These are phyloP conservation scores for Arvicanthis niloticus DNA, from an alignment of 2,113 vertebrate genomes.

Conservation along the genomic window DNA sequence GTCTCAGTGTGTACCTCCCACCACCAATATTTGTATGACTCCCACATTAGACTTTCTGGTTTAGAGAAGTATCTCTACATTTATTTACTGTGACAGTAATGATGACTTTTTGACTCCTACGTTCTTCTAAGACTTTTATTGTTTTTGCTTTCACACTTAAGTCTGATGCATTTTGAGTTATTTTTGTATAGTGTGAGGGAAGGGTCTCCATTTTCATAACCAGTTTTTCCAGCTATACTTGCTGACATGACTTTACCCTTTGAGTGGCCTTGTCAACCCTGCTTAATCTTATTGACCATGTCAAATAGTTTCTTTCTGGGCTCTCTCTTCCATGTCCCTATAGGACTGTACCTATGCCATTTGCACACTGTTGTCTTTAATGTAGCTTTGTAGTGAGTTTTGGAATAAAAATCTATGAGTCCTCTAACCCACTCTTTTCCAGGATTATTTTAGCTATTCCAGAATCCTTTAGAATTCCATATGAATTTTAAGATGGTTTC, in stretches of 20 bases:
- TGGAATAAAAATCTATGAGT: conserved; percentile 3
- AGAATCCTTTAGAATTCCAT: conserved; percentile 1
- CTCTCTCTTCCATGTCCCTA: not conserved
- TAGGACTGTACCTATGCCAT: not conserved
- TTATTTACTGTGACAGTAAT: not conserved
- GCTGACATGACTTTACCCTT: not conserved
- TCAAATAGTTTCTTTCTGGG: not conserved
- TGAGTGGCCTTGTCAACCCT: not conserved
- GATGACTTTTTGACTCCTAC: not conserved
- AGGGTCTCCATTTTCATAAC: not conserved
- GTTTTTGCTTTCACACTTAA: not conserved
- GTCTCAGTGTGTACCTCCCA: not conserved
- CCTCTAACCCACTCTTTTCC: not conserved
- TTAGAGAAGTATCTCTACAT: not conserved
- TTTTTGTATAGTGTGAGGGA: not conserved
- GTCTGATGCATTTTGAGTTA: not conserved
- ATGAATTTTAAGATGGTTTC: conserved; percentile 4
- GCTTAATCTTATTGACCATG: conserved; percentile 27
- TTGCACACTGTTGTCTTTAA: not conserved
- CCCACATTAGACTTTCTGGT: not conserved
- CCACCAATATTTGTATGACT: not conserved
- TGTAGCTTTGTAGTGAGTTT: conserved; percentile 44
- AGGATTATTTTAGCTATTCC: conserved; percentile 33
- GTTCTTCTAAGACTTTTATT: not conserved
- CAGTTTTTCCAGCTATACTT: not conserved